Base-by-base conservation (phyloP, 1,140 invertebrate genomes). In the Nasonia longicornis region DNA sequence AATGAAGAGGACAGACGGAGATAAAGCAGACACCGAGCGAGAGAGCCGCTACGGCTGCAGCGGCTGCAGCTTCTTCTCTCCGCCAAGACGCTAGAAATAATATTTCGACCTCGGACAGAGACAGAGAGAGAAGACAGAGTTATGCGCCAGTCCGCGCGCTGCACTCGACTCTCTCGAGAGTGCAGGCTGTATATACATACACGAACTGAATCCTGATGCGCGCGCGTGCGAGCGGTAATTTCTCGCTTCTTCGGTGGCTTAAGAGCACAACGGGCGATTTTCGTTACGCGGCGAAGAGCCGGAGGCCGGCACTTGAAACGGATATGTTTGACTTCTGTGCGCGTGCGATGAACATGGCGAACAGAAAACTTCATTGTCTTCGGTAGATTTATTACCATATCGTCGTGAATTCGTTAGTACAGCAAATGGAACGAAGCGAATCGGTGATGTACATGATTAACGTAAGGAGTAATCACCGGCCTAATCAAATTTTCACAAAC, bases 11-110 rank as follows among this genome's bases (percentile, higher is more conserved):
- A 74, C 35, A 74, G 71, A 74, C 71, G 45, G 70, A 80, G 64
- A 74, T 74, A 80, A 73, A 80, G 79, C 70, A 74, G 79, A 63
- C 52, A 29, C 52, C 29, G 69, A 63, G 31, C 48, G 22, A 38
- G 16, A 58, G 52, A 58, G 16, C 3, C 3, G 16, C 52, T 58
- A 16, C 16, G 3, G 4, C 20, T 58, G 52, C 52, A n/a, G 52
- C 52, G 3, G 4, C 20, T 58, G 52, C 52, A n/a, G 52, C 52
- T 58, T n/a, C 52, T n/a, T 58, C 52, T n/a, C 52, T 77, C n/a
- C n/a, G 31, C 63, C 14, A 52, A 77, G 42, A 29, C 12, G 26
- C 77, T 78, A 71, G 48, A 71, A 78, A 78, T 71, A 71, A 78
- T 71, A 78, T 70, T 78, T 70, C 76, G 26, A 42, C 66, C 66